Percentiles rank a stretch among this genome's conserved stretches.
Conservation (phyloP, 2,113 vertebrate species). For the Macroglossus sobrinus region DNA sequence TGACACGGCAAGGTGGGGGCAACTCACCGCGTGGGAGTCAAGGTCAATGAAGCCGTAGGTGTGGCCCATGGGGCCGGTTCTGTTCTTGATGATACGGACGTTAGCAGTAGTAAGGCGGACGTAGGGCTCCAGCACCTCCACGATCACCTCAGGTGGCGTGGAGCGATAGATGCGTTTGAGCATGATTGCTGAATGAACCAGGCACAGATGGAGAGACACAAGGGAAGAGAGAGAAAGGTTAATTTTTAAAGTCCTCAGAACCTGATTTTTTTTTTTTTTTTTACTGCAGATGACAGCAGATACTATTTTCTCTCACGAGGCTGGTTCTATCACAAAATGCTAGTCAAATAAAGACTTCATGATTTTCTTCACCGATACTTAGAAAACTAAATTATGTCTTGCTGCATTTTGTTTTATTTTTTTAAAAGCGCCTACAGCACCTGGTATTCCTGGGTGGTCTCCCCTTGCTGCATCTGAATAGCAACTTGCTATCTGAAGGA, state of each 20-base stretch:
- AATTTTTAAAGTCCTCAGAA: not conserved
- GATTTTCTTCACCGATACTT: not conserved
- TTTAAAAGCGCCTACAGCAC: too few species aligned
- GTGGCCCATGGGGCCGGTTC: slow-evolving; percentile 87
- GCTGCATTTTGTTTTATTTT: not conserved
- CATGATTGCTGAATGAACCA: slow-evolving; percentile 89
- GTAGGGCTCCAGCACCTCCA: slow-evolving; percentile 92
- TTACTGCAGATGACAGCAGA: not conserved
- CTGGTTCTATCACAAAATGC: not conserved
- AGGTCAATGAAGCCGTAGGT: slow-evolving; percentile 97
- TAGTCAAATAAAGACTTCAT: not conserved
- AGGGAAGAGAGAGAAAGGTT: slow-evolving; percentile 9
- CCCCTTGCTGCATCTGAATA: not conserved
- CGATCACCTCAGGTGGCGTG: slow-evolving; percentile 92
- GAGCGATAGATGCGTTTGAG: slow-evolving; percentile 94
- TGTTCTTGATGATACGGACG: slow-evolving; percentile 95
- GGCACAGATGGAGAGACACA: not conserved
- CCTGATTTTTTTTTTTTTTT: not conserved
- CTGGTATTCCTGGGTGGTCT: too few species aligned
- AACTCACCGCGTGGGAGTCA: slow-evolving; percentile 93
- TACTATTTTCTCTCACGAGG: not conserved
- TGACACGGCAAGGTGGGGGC: not conserved
- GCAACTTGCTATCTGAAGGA: not conserved
- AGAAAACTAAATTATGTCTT: not conserved
- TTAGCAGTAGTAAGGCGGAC: slow-evolving; percentile 93